These are phyloP conservation scores for Ictalurus furcatus DNA, from an alignment of 2,113 vertebrate species.

Conservation along the genomic window DNA sequence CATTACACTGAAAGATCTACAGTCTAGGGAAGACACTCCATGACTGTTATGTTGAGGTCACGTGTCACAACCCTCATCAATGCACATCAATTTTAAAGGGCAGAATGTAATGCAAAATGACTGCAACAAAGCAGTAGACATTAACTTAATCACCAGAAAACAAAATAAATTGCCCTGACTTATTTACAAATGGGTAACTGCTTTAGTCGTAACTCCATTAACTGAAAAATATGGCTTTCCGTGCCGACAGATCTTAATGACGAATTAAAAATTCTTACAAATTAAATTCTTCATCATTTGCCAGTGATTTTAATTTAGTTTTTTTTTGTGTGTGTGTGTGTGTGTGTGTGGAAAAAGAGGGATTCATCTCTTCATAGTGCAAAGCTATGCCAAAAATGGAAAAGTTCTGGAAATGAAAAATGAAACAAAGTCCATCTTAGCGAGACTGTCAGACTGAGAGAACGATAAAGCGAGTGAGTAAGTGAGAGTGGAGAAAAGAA, in stretches of 20 bases:
- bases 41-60: background rate
- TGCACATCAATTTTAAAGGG: background rate
- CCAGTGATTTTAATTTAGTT: background rate
- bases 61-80: background rate
- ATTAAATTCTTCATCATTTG: background rate
- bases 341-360: background rate
- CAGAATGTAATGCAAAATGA: background rate
- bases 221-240: background rate
- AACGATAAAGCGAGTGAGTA: constrained; percentile 10
- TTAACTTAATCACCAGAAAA: background rate
- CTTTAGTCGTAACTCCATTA: background rate
- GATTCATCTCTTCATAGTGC: background rate
- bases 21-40: background rate
- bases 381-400: background rate
- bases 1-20: background rate
- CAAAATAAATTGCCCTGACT: background rate
- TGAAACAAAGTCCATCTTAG: constrained; percentile 4
- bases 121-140: background rate
- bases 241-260: background rate
- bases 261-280: background rate
- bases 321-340: background rate
- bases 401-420: constrained; percentile 13
- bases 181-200: background rate
- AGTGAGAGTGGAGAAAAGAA: constrained; percentile 7
- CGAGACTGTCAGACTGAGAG: background rate